A percentile compares a stretch with the other conserved stretches of the same genome.
Evolutionary conservation across 2,888 invertebrate species (phyloP).

Genomic region (Hyposoter didymator): DNA sequence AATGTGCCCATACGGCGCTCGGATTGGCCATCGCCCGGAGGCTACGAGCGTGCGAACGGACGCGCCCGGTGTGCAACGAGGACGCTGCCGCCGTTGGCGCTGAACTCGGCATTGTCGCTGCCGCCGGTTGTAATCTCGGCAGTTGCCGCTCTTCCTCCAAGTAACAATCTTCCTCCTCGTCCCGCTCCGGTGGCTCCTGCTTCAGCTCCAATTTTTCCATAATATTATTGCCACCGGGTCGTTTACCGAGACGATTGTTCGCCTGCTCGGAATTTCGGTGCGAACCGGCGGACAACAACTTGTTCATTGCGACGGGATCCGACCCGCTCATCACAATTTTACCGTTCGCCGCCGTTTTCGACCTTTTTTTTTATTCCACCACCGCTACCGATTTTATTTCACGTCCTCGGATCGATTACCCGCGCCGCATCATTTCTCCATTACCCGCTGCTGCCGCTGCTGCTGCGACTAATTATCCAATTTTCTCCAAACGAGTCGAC

Average conservation of each 20-base stretch:
- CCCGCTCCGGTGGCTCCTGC: conserved; percentile 80
- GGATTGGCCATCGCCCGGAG: conserved; percentile 83
- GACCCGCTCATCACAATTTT: conserved; percentile 69
- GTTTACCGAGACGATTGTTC: conserved; percentile 58
- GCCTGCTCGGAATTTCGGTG: conserved; percentile 62
- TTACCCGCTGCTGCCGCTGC: too few relatives aligned
- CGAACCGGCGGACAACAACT: conserved; percentile 62
- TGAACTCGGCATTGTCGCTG: conserved; percentile 29
- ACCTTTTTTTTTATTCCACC: not conserved
- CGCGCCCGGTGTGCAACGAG: conserved; percentile 71
- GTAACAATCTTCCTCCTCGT: conserved; percentile 80
- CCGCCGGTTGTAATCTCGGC: conserved; percentile 59
- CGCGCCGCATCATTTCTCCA: too few relatives aligned
- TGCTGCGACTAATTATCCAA: too few relatives aligned
- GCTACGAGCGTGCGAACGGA: conserved; percentile 81
- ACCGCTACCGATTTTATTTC: not conserved
- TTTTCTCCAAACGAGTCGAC: too few relatives aligned
- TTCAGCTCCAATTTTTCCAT: conserved; percentile 76
- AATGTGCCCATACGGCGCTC: conserved; percentile 83
- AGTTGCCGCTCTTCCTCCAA: conserved; percentile 74
- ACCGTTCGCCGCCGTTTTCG: conserved; percentile 68
- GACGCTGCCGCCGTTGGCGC: not conserved
- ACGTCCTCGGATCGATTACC: too few relatives aligned
- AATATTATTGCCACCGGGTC: conserved; percentile 27
- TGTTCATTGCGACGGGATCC: conserved; percentile 70